These are phyloP conservation scores for Lasioglossum zephyrum DNA, from an alignment of 2,888 invertebrate genomes.

Conservation along the genomic window DNA sequence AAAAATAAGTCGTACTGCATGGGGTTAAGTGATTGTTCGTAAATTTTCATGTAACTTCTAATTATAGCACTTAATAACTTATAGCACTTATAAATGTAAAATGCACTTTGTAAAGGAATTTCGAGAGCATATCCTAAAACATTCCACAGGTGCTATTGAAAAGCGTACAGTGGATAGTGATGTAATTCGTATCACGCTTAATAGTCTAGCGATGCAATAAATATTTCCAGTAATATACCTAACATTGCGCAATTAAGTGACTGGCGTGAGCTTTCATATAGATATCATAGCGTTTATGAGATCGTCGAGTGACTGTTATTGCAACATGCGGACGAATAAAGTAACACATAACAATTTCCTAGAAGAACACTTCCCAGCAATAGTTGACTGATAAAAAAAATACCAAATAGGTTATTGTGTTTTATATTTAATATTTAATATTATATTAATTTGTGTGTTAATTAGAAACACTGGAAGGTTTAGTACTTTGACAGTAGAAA, in stretches of 20 bases:
- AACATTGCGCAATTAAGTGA: background rate
- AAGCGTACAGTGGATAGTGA: background rate
- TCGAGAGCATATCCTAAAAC: background rate
- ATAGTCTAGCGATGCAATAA: background rate
- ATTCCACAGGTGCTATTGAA: background rate
- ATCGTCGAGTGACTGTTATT: background rate
- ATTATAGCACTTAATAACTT: too few relatives aligned
- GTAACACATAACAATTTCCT: background rate
- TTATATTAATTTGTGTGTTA: too few relatives aligned
- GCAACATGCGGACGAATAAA: background rate
- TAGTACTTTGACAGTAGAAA: background rate
- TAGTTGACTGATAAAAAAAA: background rate
- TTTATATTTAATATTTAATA: too few relatives aligned
- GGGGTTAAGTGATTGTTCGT: background rate
- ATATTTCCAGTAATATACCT: background rate
- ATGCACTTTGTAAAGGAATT: background rate
- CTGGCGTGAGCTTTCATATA: background rate
- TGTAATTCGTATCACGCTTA: background rate
- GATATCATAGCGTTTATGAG: background rate
- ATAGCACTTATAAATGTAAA: background rate
- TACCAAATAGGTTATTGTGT: background rate
- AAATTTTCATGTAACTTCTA: background rate
- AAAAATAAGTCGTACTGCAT: too few relatives aligned
- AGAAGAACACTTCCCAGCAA: background rate
- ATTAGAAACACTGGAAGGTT: background rate